Base-by-base conservation (phyloP, 2,888 invertebrate species). In the Dasysyrphus tricinctus region DNA sequence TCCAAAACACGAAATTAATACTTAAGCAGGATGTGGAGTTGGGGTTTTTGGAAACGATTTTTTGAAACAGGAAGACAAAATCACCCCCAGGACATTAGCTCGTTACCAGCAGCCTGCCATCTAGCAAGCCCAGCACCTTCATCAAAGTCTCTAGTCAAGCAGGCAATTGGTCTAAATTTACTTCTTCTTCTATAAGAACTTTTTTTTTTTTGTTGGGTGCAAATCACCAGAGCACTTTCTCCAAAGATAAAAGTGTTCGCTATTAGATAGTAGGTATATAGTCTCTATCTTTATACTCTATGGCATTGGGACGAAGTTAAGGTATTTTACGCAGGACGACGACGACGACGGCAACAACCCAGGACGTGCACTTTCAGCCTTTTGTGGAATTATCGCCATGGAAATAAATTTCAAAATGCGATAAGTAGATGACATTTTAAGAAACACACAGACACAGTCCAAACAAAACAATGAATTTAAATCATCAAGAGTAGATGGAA, bases 321-420 rank as follows among this genome's bases (percentile, higher is more conserved):
- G 56, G 51, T 54, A 61, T 37, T 67, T 54, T 51, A 80, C 47
- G 49, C 67, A 67, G 67, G 42, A 42, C 16, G 42, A 8, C n/a
- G 32, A 24, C 56, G 54, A 24, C 57, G 49, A 32, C 12, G n/a
- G n/a, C 42, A 37, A 59, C 39, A 49, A 65, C 12, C 9, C 57
- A 70, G 74, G 81, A 77, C 85, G 82, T 86, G 82, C 82, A 74
- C 47, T 78, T 82, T 67, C 70, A 86, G 85, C 77, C 85, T 75
- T 82, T 86, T 86, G 86, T 82, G 78, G 82, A 82, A 82, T 86
- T 82, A 86, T 86, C 82, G 79, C 82, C 72, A 78, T 86, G 70
- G 82, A 86, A 79, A 86, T 86, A 86, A 86, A 86, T 86, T 86
- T 86, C 78, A 74, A 82, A 86, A 86, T 75, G 86, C 86, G 86